Evolutionary conservation across 1,140 invertebrate genomes (phyloP), one percentile per base, ranked within the genome.

Genomic region (Zaprionus taronus): DNA sequence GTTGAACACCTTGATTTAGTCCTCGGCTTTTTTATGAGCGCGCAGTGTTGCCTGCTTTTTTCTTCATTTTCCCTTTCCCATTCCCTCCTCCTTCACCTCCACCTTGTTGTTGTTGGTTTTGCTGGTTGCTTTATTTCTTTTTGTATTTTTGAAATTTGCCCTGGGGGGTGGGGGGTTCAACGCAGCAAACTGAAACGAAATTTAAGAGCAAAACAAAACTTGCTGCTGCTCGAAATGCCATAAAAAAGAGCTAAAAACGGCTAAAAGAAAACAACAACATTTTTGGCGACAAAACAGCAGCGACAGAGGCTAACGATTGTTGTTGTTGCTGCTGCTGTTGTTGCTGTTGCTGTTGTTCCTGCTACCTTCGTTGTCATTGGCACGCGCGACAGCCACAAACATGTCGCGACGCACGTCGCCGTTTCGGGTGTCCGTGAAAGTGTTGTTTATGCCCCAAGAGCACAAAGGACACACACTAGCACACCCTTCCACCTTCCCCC

Each of bases 361-460:
- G 70, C 34, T 65, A 51, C 14, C 36, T 57, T 41, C 55, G 75
- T 72, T 66, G 65, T 60, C 77, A 66, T 70, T 69, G 80, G 70
- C 80, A 82, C 79, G 75, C 75, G 51, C 61, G 64, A 47, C 62
- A 75, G 79, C 79, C 75, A 81, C 81, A 83, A 83, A 83, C 79
- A 83, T 81, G 81, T 79, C 81, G 81, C 76, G 79, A 83, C 81
- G 72, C 68, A 53, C 68, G 68, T 78, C 81, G 76, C 61, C 65
- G 62, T 74, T 73, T 73, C 53, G 60, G 47, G n/a, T 74, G 53
- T 66, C 69, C 80, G 72, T 80, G 77, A 84, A 83, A 83, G 73
- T 84, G 77, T 80, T 84, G 77, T 84, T 84, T 84, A 80, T 84
- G 79, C 26, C 77, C 64, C 68, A 65, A 56, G 20, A 72, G 74